A percentile compares a stretch with the other conserved stretches of the same genome.
phyloP scores from a whole-genome alignment of 2,888 invertebrate species.

The Brenthis daphne region DNA sequence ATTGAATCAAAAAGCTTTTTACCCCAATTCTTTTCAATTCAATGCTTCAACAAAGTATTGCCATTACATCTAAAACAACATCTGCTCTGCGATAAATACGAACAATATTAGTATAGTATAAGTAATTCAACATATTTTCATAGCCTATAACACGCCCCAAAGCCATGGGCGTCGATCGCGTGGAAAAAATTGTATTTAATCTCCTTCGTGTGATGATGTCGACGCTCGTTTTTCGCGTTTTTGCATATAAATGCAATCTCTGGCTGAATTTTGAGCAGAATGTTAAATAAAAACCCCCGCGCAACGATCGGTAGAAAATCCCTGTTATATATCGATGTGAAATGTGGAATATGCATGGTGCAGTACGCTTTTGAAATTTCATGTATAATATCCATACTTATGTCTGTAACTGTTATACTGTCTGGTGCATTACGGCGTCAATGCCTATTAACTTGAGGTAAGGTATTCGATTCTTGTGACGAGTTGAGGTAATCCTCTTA shows the following conservation, averaged over 20 bases:
- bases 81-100: neutral
- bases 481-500: no score
- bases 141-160: conserved; percentile 18
- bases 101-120: neutral
- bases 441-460: no score
- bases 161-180: conserved; percentile 26
- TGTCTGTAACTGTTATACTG: neutral
- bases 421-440: no score
- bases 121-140: conserved; percentile 11
- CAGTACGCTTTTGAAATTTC: neutral
- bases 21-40: neutral
- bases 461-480: no score
- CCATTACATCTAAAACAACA: conserved; percentile 1
- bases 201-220: conserved; percentile 27
- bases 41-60: neutral
- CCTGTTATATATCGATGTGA: conserved; percentile 13
- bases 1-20: neutral
- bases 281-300: conserved; percentile 31
- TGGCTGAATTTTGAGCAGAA: conserved; percentile 31
- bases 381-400: conserved; percentile 1
- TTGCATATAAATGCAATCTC: conserved; percentile 37
- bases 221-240: conserved; percentile 30
- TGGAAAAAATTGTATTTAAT: conserved; percentile 32
- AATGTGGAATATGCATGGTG: conserved; percentile 2
- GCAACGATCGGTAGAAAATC: conserved; percentile 14